phyloP scores from a whole-genome alignment of 2,797 vertebrate species.

The Sciaenops ocellatus region DNA sequence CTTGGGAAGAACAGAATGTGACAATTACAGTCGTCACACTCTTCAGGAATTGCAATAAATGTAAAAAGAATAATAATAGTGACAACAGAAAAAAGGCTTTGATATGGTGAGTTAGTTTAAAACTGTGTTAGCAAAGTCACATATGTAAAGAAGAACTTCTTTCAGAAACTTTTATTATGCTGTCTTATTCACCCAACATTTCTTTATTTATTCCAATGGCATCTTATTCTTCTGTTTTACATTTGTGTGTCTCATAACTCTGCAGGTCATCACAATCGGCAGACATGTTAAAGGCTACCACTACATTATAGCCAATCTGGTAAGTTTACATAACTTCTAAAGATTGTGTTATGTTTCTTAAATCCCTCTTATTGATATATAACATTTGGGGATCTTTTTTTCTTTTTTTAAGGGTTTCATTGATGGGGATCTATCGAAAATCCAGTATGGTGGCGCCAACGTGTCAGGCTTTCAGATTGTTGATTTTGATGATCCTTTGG shows the following conservation, averaged over 20 bases:
- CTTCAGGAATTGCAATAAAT: slow-evolving; percentile 4
- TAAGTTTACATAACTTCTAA: slow-evolving; percentile 77
- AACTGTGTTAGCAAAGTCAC: not conserved
- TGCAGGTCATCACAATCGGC: slow-evolving; percentile 97
- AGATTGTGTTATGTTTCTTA: not conserved
- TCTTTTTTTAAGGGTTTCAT: slow-evolving; percentile 91
- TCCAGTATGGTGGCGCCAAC: slow-evolving; percentile 98
- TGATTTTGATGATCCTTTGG: slow-evolving; percentile 96
- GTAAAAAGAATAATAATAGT: slow-evolving; percentile 1
- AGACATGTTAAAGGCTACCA: slow-evolving; percentile 99
- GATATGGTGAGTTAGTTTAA: not conserved
- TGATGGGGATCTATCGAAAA: slow-evolving; percentile 97
- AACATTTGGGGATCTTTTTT: not conserved
- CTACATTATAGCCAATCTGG: slow-evolving; percentile 99
- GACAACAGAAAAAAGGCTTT: not conserved
- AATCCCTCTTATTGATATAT: not conserved
- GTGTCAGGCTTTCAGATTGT: slow-evolving; percentile 99
- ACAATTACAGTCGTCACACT: not conserved
- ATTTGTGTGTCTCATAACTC: slow-evolving; percentile 16
- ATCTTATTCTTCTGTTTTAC: not conserved
- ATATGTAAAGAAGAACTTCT: not conserved
- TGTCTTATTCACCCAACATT: not conserved
- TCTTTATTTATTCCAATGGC: not conserved
- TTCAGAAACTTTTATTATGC: not conserved
- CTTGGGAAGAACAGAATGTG: no score